phyloP scores from a whole-genome alignment of 2,113 vertebrate species.

The Quiscalus mexicanus region DNA sequence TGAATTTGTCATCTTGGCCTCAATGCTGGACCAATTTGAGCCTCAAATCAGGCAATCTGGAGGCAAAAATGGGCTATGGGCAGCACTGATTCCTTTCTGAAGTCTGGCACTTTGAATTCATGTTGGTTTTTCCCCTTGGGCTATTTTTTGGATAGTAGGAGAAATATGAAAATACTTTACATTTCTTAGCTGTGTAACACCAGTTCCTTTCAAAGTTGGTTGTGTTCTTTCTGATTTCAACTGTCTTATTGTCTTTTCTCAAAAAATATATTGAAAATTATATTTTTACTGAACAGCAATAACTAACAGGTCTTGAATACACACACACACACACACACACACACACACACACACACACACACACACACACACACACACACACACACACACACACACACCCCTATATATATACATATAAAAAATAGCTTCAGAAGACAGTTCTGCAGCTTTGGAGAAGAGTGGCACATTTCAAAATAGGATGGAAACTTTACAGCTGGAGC shows the following conservation, averaged over 20 bases:
- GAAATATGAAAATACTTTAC: not conserved
- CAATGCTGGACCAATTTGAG: not conserved
- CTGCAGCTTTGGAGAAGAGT: not conserved
- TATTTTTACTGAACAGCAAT: not conserved
- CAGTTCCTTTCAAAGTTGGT: not conserved
- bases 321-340: too few relatives aligned
- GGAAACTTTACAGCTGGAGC: constrained; percentile 22
- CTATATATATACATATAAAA: not conserved
- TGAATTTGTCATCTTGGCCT: not conserved
- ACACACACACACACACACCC: too few relatives aligned
- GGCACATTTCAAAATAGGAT: not conserved
- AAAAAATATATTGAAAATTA: rapidly evolving
- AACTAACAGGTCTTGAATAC: not conserved
- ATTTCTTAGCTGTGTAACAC: not conserved
- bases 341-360: too few relatives aligned
- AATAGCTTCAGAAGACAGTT: not conserved
- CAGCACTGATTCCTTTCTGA: not conserved
- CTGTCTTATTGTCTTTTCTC: not conserved
- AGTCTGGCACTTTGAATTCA: not conserved
- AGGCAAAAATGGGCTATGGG: not conserved
- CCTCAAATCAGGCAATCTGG: not conserved
- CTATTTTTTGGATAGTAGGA: not conserved
- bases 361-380: not conserved
- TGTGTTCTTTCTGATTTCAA: not conserved
- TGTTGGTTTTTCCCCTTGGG: not conserved